phyloP scores from a whole-genome alignment of 2,113 vertebrate species.

The Lethenteron camtschaticum region DNA sequence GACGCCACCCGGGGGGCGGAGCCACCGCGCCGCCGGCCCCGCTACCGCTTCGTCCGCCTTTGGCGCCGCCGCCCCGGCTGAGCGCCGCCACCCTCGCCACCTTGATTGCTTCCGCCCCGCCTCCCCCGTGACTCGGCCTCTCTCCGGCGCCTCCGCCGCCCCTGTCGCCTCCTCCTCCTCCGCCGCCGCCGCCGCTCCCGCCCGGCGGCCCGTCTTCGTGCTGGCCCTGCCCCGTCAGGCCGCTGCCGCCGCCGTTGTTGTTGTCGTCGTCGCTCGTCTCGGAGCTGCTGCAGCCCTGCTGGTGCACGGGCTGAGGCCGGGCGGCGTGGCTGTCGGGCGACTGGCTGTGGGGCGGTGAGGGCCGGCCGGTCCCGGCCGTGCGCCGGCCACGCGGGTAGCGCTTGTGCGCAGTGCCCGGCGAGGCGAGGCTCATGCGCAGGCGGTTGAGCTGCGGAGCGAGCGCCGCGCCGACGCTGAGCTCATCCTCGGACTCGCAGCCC shows the following conservation, averaged over 20 bases:
- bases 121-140: constrained; percentile 29
- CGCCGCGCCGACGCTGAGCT: constrained; percentile 74
- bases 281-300: constrained; percentile 59
- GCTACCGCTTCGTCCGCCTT: constrained; percentile 36
- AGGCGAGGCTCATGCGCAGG: constrained; percentile 69
- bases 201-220: constrained; percentile 78
- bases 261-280: constrained; percentile 93
- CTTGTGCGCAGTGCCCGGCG: constrained; percentile 56
- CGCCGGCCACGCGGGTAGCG: constrained; percentile 66
- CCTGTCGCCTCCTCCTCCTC: constrained; percentile 39
- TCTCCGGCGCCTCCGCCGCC: constrained; percentile 34
- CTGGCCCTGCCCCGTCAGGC: constrained; percentile 59
- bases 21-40: constrained; percentile 30
- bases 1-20: too few relatives aligned
- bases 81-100: background rate
- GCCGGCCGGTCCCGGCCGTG: constrained; percentile 45
- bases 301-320: too few relatives aligned
- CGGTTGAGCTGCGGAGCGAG: constrained; percentile 79
- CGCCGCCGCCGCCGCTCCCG: constrained; percentile 29
- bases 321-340: too few relatives aligned
- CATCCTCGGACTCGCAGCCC: constrained; percentile 59
- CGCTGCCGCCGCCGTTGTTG: constrained; percentile 57
- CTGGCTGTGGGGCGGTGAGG: background rate
- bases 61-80: constrained; percentile 9
- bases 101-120: constrained; percentile 19